Evolutionary conservation across 2,113 vertebrate species (phyloP).

Genomic region (Pyxicephalus adspersus): DNA sequence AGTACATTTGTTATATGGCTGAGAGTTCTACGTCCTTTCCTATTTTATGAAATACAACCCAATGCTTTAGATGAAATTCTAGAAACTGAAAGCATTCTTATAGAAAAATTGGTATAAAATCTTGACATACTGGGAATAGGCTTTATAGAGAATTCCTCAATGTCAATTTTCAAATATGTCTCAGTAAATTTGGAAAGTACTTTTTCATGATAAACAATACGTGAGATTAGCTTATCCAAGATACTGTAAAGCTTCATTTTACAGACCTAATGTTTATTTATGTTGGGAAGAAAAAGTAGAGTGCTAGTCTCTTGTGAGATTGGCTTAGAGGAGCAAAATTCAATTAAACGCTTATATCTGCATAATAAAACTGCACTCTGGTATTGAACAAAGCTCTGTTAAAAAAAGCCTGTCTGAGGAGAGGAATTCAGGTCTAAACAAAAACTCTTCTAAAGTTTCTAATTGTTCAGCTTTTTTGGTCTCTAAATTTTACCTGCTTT

Average conservation of each 20-base stretch:
- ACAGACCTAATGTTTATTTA: slow-evolving; percentile 8
- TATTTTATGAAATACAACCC: slow-evolving; percentile 39
- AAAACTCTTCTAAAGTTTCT: too few species aligned
- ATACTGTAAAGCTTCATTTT: slow-evolving; percentile 21
- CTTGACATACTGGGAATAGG: slow-evolving; percentile 25
- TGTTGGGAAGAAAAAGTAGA: slow-evolving; percentile 19
- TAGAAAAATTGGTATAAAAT: slow-evolving; percentile 24
- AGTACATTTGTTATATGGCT: slow-evolving; percentile 33
- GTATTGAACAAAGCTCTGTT: neutral
- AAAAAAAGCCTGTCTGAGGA: neutral
- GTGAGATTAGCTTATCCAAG: slow-evolving; percentile 40
- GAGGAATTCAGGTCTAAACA: too few species aligned
- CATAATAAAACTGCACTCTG: slow-evolving; percentile 31
- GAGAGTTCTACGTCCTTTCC: slow-evolving; percentile 35
- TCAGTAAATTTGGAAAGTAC: slow-evolving; percentile 31
- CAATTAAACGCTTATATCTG: slow-evolving; percentile 33
- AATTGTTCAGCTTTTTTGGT: too few species aligned
- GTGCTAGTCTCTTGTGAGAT: slow-evolving; percentile 30
- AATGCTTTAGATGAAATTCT: slow-evolving; percentile 32
- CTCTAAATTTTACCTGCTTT: too few species aligned
- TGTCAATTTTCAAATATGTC: slow-evolving; percentile 47
- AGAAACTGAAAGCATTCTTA: slow-evolving; percentile 46
- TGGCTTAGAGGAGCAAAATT: slow-evolving; percentile 21
- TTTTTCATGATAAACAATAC: slow-evolving; percentile 46
- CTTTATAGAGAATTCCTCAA: slow-evolving; percentile 17